phyloP scores from a whole-genome alignment of 2,888 invertebrate species.

The Drosophila melanosoma region DNA sequence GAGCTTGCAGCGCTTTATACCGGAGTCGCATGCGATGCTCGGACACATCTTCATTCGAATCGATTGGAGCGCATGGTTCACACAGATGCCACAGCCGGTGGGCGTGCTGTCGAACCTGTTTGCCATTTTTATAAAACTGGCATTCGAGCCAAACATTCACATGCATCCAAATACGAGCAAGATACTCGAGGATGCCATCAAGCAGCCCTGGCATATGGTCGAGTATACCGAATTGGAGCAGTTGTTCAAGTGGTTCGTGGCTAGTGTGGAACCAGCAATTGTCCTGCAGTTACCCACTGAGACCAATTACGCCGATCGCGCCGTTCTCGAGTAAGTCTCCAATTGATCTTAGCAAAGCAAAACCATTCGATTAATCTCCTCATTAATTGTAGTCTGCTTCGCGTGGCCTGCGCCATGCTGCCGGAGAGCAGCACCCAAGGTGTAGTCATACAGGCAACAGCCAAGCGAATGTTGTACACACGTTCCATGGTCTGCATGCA shows the following conservation, averaged over 20 bases:
- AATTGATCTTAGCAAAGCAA: fast-evolving
- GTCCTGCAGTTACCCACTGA: slow-evolving; percentile 86
- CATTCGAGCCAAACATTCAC: slow-evolving; percentile 90
- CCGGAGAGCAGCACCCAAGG: slow-evolving; percentile 66
- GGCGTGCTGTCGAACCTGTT: slow-evolving; percentile 88
- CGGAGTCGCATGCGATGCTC: slow-evolving; percentile 90
- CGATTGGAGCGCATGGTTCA: slow-evolving; percentile 88
- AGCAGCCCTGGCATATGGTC: slow-evolving; percentile 88
- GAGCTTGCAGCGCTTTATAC: slow-evolving; percentile 89
- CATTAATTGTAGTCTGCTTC: slow-evolving; percentile 67
- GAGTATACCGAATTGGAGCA: slow-evolving; percentile 88
- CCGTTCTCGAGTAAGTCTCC: slow-evolving; percentile 86
- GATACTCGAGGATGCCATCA: slow-evolving; percentile 87
- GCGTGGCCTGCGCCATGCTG: slow-evolving; percentile 78
- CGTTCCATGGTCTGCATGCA: slow-evolving; percentile 82
- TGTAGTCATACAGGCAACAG: slow-evolving; percentile 70
- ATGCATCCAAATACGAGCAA: slow-evolving; percentile 85
- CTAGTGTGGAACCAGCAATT: slow-evolving; percentile 89
- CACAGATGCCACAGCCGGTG: slow-evolving; percentile 71
- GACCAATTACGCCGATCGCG: slow-evolving; percentile 87
- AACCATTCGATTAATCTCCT: background rate
- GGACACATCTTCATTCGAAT: slow-evolving; percentile 89
- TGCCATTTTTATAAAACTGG: slow-evolving; percentile 89
- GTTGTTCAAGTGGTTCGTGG: slow-evolving; percentile 90
- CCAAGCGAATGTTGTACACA: slow-evolving; percentile 83